phyloP scores from a whole-genome alignment of 2,113 vertebrate species.

The Hippocampus zosterae region DNA sequence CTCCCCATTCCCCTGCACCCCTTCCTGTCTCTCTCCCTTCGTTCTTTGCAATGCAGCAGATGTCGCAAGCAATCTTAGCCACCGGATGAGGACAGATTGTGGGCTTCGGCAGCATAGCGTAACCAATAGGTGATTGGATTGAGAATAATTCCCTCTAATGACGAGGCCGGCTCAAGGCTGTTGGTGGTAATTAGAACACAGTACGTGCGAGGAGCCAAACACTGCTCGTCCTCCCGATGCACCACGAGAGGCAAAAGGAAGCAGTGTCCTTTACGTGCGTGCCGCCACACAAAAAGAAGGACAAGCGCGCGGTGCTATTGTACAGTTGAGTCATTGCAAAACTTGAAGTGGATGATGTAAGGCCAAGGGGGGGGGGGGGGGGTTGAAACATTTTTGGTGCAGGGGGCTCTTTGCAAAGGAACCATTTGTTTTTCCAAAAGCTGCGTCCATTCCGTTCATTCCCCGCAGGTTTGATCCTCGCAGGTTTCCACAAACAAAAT shows the following conservation, averaged over 20 bases:
- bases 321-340: background rate
- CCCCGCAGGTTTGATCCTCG: too few relatives aligned
- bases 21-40: slow-evolving; percentile 5
- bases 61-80: slow-evolving; percentile 50
- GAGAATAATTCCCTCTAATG: slow-evolving; percentile 71
- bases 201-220: slow-evolving; percentile 47
- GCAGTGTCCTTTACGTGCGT: slow-evolving; percentile 7
- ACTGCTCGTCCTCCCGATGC: slow-evolving; percentile 41
- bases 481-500: too few relatives aligned
- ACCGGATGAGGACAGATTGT: slow-evolving; percentile 58
- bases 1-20: background rate
- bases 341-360: too few relatives aligned
- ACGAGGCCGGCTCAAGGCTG: slow-evolving; percentile 66
- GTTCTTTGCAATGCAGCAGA: slow-evolving; percentile 53
- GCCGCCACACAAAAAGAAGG: slow-evolving; percentile 16
- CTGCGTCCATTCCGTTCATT: too few relatives aligned
- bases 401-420: too few relatives aligned
- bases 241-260: slow-evolving; percentile 29
- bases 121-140: slow-evolving; percentile 67
- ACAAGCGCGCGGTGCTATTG: slow-evolving; percentile 18
- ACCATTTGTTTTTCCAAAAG: too few relatives aligned
- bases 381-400: too few relatives aligned
- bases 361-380: too few relatives aligned
- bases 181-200: slow-evolving; percentile 70
- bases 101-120: slow-evolving; percentile 49